Conservation (phyloP, 2,113 vertebrate species). For the Melanotaenia duboulayi region DNA sequence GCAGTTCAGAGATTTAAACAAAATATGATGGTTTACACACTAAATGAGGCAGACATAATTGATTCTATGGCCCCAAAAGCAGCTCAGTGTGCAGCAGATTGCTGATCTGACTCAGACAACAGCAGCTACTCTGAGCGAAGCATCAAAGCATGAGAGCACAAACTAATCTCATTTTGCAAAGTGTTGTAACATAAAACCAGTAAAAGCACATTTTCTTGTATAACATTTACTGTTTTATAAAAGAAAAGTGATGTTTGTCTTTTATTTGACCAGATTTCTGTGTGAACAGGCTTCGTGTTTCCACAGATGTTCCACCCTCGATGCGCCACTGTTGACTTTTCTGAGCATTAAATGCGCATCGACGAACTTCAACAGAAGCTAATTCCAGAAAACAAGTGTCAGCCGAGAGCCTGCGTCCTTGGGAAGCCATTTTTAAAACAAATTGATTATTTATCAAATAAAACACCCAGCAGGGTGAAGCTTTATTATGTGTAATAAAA, state of each 20-base stretch:
- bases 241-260: not conserved
- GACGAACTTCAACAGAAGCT: slow-evolving; percentile 19
- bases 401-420: not conserved
- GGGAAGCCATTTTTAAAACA: slow-evolving; percentile 2
- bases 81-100: not conserved
- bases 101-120: not conserved
- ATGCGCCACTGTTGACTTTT: slow-evolving; percentile 3
- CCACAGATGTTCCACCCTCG: not conserved
- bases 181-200: no score
- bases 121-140: no score
- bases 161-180: no score
- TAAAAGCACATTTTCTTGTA: no score
- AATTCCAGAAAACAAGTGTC: slow-evolving; percentile 6
- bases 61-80: not conserved
- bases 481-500: not conserved
- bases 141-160: no score
- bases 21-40: no score
- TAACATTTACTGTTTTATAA: not conserved
- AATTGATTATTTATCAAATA: not conserved
- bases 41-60: not conserved
- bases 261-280: not conserved
- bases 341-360: not conserved
- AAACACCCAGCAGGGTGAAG: no score
- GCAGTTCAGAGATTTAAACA: slow-evolving; percentile 1
- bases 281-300: not conserved